Base-by-base conservation (phyloP, 2,888 invertebrate species). In the Macropis europaea region DNA sequence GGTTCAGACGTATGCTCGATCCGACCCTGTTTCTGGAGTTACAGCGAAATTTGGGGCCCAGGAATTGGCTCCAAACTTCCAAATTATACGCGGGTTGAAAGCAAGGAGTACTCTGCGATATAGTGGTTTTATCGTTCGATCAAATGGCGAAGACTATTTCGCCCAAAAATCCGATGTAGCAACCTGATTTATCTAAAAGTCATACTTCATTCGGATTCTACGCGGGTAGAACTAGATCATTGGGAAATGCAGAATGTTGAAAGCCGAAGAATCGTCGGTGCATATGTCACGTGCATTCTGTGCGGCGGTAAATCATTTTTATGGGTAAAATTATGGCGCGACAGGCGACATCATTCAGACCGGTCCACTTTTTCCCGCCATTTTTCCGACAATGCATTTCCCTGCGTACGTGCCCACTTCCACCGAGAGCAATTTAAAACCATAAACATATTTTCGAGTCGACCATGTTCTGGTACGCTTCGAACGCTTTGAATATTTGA, bases 271-370 rank as follows among this genome's bases (percentile, higher is more conserved):
- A 62, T 54, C 26, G 43, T 15, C 15, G 26, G 19, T n/a, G 43
- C 24, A 42, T 36, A 26, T 43, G 61, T 34, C 28, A 15, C 26
- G 36, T 42, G 42, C 54, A 42, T 42, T 22, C 54, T 30, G 11
- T 15, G 13, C 13, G 45, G 5, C 28, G 36, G 28, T 53, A 62
- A 34, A 62, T 62, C 54, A 62, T 34, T 53, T 62, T 54, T 38
- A 54, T 45, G 28, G 36, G 11, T 36, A 24, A 62, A 22, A 53
- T 53, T 54, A 36, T 54, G 22, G 62, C 62, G 38, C 34, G 19
- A 9, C 61, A 40, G 22, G 32, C 15, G 22, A 32, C 13, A 40
- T 61, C 40, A 43, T 61, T 61, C 61, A 17, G 40, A 30, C 24
- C 36, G 7, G 5, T n/a, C 13, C 22, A 26, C 32, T 15, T 52